Conservation (phyloP, 2,888 invertebrate species). For the Gordius sp. region DNA sequence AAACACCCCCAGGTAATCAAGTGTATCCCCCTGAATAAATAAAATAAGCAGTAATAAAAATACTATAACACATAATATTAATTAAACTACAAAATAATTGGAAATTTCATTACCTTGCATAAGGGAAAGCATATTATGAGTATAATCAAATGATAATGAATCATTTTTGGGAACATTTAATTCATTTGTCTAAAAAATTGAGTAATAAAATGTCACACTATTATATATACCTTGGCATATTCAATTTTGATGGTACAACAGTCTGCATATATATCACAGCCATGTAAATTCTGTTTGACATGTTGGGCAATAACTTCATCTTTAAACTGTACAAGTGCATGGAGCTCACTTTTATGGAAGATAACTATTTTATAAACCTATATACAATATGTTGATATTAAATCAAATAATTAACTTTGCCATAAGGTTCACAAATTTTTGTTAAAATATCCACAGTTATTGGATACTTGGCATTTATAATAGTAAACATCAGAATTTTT, state of each 20-base stretch:
- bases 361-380: constrained; percentile 8
- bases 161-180: constrained; percentile 13
- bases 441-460: not conserved
- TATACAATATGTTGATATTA: not conserved
- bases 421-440: constrained; percentile 15
- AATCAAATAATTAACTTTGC: not conserved
- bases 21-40: too few relatives aligned
- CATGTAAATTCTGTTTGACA: constrained; percentile 4
- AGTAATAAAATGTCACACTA: not conserved
- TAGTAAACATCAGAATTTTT: constrained; percentile 9
- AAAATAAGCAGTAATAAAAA: too few relatives aligned
- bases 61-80: too few relatives aligned
- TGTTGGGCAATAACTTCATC: not conserved
- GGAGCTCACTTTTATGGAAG: constrained; percentile 6
- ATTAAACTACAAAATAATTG: too few relatives aligned
- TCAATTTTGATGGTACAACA: constrained; percentile 13
- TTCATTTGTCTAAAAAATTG: not conserved
- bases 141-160: not conserved
- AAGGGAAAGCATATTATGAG: too few relatives aligned
- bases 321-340: constrained; percentile 3
- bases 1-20: too few relatives aligned
- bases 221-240: constrained; percentile 6
- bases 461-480: constrained; percentile 11
- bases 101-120: too few relatives aligned
- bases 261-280: constrained; percentile 13